Evolutionary conservation across 2,888 invertebrate genomes (phyloP), one percentile per base, ranked within the genome.

Genomic region (Panopea generosa): DNA sequence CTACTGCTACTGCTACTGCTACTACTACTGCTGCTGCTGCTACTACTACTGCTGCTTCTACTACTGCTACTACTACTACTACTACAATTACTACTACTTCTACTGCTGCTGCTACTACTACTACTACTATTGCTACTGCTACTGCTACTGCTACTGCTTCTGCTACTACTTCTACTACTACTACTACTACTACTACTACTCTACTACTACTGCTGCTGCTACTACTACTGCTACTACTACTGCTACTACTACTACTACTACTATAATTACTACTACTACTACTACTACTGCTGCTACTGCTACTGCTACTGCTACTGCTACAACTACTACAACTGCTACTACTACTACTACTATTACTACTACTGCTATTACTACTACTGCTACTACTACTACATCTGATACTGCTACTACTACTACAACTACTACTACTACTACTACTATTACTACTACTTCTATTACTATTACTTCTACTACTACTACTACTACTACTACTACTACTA

Each of bases 311-410:
- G n/a, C n/a, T n/a, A n/a, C n/a, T n/a, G n/a, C n/a, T n/a, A n/a
- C n/a, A n/a, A n/a, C n/a, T n/a, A n/a, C n/a, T n/a, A n/a, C n/a
- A n/a, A n/a, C n/a, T n/a, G n/a, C n/a, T n/a, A n/a, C n/a, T n/a
- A n/a, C n/a, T n/a, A n/a, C n/a, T 65, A 55, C 53, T 40, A 65
- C 40, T 65, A 55, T 40, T 40, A 55, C 53, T 65, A 65, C 65
- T 55, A 65, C 53, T 55, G 55, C 65, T 55, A 65, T 40, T 65
- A 24, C 55, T 65, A 65, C 53, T 55, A 55, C 65, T 65, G 55
- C 65, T 55, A 65, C 53, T 65, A 65, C 65, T 65, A 65, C 55
- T 55, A 55, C 53, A 26, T 33, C 52, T 57, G 53, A 18, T 71
- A 55, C 71, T 63, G 52, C 56, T 62, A 16, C 61, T 60, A 29